Percentiles rank a stretch among this genome's conserved stretches.
Conservation (phyloP, 1,140 invertebrate genomes). For the Drosophila guanche region DNA sequence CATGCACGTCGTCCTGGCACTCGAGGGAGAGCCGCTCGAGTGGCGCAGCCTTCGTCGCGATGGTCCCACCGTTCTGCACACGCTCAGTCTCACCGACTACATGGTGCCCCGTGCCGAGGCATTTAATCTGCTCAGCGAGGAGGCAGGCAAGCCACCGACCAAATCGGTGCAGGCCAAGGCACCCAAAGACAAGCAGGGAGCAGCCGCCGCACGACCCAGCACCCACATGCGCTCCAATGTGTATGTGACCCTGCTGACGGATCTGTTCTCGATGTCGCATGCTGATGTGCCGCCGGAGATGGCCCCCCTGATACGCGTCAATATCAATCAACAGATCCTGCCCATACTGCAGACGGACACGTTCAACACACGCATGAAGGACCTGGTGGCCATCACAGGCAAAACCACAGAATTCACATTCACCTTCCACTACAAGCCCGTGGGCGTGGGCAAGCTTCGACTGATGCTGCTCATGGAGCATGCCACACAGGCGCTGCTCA, state of each 20-base stretch:
- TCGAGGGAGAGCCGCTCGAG: conserved; percentile 84
- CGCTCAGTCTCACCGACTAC: conserved; percentile 88
- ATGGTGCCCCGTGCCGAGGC: conserved; percentile 88
- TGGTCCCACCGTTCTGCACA: conserved; percentile 85
- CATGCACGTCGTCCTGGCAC: conserved; percentile 87
- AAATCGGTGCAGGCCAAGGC: neutral
- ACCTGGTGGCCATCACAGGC: conserved; percentile 87
- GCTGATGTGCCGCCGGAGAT: conserved; percentile 87
- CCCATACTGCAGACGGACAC: conserved; percentile 93
- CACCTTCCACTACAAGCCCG: conserved; percentile 86
- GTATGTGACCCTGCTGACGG: conserved; percentile 87
- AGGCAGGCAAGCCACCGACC: conserved; percentile 55
- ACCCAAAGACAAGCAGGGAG: neutral
- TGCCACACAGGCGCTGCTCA: conserved; percentile 89
- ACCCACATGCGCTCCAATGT: conserved; percentile 87
- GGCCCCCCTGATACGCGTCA: conserved; percentile 84
- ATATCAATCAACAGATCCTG: conserved; percentile 88
- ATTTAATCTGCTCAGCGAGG: conserved; percentile 89
- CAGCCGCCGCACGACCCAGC: conserved; percentile 50
- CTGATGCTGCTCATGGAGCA: conserved; percentile 92
- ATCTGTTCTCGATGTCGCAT: conserved; percentile 85
- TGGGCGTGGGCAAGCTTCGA: conserved; percentile 88
- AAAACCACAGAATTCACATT: conserved; percentile 86
- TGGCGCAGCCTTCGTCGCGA: conserved; percentile 85
- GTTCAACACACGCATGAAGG: conserved; percentile 89